These are phyloP conservation scores for Rutpela maculata DNA, from an alignment of 2,888 invertebrate species.

Conservation along the genomic window DNA sequence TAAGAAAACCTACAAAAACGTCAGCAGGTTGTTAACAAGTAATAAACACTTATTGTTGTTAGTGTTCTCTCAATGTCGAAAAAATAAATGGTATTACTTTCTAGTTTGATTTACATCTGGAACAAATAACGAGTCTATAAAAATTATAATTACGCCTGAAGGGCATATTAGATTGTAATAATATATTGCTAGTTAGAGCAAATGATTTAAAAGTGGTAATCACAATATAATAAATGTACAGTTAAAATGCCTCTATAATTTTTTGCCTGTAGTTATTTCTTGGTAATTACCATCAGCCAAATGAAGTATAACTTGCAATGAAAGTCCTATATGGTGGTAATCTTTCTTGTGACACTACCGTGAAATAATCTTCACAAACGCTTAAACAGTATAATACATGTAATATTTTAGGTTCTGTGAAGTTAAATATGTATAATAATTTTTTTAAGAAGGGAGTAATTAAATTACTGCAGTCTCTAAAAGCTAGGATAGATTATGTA, in stretches of 20 bases:
- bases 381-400: no score
- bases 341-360: no score
- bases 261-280: constrained; percentile 8
- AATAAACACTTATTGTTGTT: constrained; percentile 23
- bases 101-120: constrained; percentile 27
- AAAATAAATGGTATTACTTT: constrained; percentile 29
- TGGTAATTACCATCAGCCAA: background rate
- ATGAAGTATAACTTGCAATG: background rate
- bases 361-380: no score
- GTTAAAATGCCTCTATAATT: background rate
- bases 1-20: constrained; percentile 8
- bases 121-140: constrained; percentile 21
- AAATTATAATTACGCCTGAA: constrained; percentile 9
- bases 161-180: constrained; percentile 20
- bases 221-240: constrained; percentile 25
- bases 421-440: no score
- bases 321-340: no score
- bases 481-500: no score
- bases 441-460: no score
- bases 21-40: constrained; percentile 23
- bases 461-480: no score
- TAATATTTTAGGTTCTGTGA: no score
- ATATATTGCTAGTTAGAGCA: constrained; percentile 22
- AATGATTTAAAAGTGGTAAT: constrained; percentile 26
- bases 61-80: constrained; percentile 8